A percentile compares a stretch with the other conserved stretches of the same genome.
Conservation (phyloP, 2,888 invertebrate species). For the Hypsopygia costalis region DNA sequence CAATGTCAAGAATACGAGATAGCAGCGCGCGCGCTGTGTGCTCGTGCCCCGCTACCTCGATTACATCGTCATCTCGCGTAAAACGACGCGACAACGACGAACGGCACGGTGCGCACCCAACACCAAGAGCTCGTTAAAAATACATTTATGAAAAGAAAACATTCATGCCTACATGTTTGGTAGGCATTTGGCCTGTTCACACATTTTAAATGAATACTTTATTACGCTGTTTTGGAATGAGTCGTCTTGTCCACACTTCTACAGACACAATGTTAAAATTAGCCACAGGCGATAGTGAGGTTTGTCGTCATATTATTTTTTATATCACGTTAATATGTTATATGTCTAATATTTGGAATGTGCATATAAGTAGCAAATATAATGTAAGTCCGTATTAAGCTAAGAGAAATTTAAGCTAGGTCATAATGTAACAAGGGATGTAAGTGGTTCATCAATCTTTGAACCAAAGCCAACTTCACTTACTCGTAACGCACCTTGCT, state of each 20-base stretch:
- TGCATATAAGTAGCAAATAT: no score
- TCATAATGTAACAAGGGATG: no score
- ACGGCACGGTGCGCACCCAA: slow-evolving; percentile 10
- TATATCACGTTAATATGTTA: no score
- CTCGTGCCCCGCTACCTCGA: slow-evolving; percentile 17
- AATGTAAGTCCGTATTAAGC: no score
- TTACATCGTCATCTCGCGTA: slow-evolving; percentile 37
- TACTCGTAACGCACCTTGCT: no score
- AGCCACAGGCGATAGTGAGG: no score
- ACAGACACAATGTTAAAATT: no score
- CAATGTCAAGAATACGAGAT: slow-evolving; percentile 71
- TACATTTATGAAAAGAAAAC: slow-evolving; percentile 49
- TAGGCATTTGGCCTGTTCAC: slow-evolving; percentile 42
- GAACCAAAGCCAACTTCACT: no score
- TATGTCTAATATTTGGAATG: no score
- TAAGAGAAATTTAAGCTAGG: no score
- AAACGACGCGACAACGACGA: slow-evolving; percentile 24
- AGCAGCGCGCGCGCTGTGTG: slow-evolving; percentile 21
- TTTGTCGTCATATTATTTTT: no score
- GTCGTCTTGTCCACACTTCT: not conserved
- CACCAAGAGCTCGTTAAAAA: slow-evolving; percentile 42
- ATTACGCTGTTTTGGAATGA: slow-evolving; percentile 23
- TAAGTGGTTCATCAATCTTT: no score
- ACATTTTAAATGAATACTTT: slow-evolving; percentile 29
- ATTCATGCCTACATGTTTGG: slow-evolving; percentile 31